A percentile compares a stretch with the other conserved stretches of the same genome.
phyloP scores from a whole-genome alignment of 2,797 vertebrate species.

The Champsocephalus gunnari region DNA sequence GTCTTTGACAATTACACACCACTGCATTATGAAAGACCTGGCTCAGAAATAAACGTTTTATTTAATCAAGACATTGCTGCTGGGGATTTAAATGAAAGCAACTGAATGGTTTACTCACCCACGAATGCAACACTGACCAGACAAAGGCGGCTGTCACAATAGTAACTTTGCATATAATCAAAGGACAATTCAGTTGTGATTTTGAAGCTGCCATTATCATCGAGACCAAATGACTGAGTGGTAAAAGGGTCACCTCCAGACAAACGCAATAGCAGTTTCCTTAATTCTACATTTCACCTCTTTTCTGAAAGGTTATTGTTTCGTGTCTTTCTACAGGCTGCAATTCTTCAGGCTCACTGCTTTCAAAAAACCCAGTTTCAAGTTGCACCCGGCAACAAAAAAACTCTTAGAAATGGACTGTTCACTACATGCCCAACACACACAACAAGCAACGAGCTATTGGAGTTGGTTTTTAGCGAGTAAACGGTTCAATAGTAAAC shows the following conservation, averaged over 20 bases:
- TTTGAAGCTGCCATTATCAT: constrained; percentile 10
- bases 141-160: constrained; percentile 24
- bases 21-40: constrained; percentile 24
- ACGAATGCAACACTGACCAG: constrained; percentile 35
- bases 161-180: constrained; percentile 13
- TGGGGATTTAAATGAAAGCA: constrained; percentile 28
- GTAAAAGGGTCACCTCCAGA: neutral
- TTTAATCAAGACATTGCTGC: constrained; percentile 40
- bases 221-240: neutral
- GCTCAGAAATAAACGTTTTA: constrained; percentile 44
- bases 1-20: constrained; percentile 28
- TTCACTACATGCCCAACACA: neutral
- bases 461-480: neutral
- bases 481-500: neutral
- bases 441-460: neutral
- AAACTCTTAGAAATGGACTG: neutral
- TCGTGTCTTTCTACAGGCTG: neutral
- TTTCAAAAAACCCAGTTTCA: neutral
- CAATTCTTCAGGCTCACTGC: neutral
- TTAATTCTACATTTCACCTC: neutral
- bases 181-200: neutral
- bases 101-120: constrained; percentile 25
- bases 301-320: neutral
- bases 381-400: neutral
- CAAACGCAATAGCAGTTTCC: neutral